These are phyloP conservation scores for Cecropterus lyciades DNA, from an alignment of 1,140 invertebrate genomes.

Conservation along the genomic window DNA sequence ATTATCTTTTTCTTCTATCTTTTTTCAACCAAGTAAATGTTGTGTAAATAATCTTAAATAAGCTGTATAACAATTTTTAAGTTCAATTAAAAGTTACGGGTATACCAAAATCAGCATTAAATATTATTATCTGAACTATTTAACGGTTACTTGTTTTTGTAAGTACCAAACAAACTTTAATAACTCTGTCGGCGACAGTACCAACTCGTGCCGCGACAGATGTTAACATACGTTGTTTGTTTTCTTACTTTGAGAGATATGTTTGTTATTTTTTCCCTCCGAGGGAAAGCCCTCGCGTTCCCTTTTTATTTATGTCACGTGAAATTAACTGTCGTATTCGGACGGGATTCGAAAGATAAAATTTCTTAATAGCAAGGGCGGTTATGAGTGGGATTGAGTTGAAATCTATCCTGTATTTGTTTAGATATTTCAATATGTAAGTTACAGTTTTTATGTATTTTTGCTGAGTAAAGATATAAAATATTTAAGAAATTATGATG, in stretches of 20 bases:
- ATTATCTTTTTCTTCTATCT: no score
- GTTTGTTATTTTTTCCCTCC: constrained; percentile 74
- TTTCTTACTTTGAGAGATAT: constrained; percentile 79
- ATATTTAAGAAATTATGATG: no score
- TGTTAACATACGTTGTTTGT: constrained; percentile 82
- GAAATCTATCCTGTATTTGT: not conserved
- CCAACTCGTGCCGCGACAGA: constrained; percentile 72
- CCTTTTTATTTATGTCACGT: constrained; percentile 79
- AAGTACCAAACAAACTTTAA: constrained; percentile 5
- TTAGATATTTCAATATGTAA: no score
- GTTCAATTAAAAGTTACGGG: no score
- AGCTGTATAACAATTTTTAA: no score
- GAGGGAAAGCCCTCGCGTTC: constrained; percentile 52
- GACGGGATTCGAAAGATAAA: constrained; percentile 54
- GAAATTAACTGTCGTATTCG: constrained; percentile 68
- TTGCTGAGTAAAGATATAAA: no score
- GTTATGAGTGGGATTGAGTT: constrained; percentile 45
- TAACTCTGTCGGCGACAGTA: constrained; percentile 44
- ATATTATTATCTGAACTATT: no score
- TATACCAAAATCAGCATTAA: no score
- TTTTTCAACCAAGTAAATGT: no score
- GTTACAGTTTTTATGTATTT: no score
- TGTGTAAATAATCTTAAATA: no score
- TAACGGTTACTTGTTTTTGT: no score
- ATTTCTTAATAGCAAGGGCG: constrained; percentile 58